Conservation (phyloP, 2,797 vertebrate genomes). For the Sebastes steindachneri region DNA sequence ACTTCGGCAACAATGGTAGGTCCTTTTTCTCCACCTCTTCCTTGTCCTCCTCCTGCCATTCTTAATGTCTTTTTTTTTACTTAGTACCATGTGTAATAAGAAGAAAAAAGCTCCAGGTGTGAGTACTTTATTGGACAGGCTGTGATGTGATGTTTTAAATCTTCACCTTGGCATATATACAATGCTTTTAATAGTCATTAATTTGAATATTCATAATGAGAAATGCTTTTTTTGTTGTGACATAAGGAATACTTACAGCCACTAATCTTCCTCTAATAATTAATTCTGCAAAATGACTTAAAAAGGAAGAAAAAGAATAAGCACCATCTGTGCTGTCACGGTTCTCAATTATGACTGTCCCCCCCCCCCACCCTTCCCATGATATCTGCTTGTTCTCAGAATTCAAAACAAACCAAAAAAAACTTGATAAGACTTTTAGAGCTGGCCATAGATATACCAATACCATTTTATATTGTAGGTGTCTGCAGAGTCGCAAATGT, state of each 20-base stretch:
- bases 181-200: conserved; percentile 44
- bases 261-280: conserved; percentile 57
- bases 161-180: conserved; percentile 16
- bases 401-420: background rate
- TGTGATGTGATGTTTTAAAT: conserved; percentile 18
- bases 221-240: conserved; percentile 28
- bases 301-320: conserved; percentile 45
- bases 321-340: conserved; percentile 63
- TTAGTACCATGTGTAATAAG: background rate
- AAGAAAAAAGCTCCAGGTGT: background rate
- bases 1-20: conserved; percentile 96
- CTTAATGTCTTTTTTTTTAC: background rate
- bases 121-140: background rate
- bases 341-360: conserved; percentile 45
- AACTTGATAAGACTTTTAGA: background rate
- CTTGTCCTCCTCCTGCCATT: background rate
- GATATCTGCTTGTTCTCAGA: conserved; percentile 23
- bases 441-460: background rate
- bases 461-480: conserved; percentile 13
- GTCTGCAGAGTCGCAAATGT: conserved; percentile 14
- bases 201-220: conserved; percentile 43
- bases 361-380: background rate
- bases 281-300: conserved; percentile 59
- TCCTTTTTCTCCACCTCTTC: background rate
- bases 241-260: conserved; percentile 62